Conservation (phyloP, 2,888 invertebrate genomes). For the Serrognathus titanus region DNA sequence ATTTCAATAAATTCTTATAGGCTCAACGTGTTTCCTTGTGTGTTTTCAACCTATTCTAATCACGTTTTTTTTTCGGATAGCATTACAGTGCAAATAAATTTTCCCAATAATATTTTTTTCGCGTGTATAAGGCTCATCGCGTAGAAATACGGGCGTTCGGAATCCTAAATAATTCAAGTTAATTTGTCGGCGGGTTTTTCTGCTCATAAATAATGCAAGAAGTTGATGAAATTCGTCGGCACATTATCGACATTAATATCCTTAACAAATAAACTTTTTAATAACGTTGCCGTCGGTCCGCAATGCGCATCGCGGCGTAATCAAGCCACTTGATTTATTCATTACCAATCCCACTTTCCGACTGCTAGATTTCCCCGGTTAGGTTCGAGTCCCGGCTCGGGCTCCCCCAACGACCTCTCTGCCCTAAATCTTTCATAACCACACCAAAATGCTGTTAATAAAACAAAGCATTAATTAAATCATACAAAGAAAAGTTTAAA, state of each 20-base stretch:
- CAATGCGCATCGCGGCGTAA: slow-evolving; percentile 31
- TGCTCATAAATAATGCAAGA: background rate
- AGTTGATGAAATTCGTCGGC: background rate
- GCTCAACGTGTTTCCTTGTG: no score
- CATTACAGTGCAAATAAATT: no score
- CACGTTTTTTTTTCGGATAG: no score
- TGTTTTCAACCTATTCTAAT: no score
- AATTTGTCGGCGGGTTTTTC: background rate
- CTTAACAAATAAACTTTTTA: slow-evolving; percentile 3
- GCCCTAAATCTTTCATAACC: slow-evolving; percentile 32
- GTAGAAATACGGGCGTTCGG: no score
- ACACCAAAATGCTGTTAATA: slow-evolving; percentile 31
- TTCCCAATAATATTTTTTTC: no score
- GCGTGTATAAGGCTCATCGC: no score
- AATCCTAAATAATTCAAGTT: background rate
- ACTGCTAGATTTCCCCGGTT: slow-evolving; percentile 35
- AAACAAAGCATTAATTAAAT: slow-evolving; percentile 31
- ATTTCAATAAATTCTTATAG: no score
- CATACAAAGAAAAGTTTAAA: slow-evolving; percentile 19
- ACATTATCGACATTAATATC: slow-evolving; percentile 3
- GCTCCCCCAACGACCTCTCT: slow-evolving; percentile 12
- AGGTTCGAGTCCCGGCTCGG: slow-evolving; percentile 19
- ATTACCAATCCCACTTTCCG: slow-evolving; percentile 33
- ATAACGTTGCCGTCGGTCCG: slow-evolving; percentile 12
- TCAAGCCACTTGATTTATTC: slow-evolving; percentile 35